Conservation (phyloP, 1,140 invertebrate species). For the Armadillidium nasatum region DNA sequence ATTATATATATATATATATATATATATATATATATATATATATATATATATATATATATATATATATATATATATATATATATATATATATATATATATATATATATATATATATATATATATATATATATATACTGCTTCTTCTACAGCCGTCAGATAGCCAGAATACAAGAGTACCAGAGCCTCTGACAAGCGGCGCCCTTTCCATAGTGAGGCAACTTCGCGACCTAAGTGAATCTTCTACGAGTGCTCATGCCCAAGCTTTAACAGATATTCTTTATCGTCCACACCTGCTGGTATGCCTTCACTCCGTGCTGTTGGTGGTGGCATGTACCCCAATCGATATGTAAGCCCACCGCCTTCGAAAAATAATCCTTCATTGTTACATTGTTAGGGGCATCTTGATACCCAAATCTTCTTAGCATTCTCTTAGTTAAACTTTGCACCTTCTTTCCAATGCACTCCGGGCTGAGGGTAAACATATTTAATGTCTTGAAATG, state of each 20-base stretch:
- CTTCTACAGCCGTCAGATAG: not conserved
- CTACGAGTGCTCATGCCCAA: conserved; percentile 13
- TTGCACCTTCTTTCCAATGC: not conserved
- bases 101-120: too few relatives aligned
- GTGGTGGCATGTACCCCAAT: conserved; percentile 8
- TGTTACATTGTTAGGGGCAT: too few relatives aligned
- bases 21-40: too few relatives aligned
- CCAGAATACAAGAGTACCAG: not conserved
- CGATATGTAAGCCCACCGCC: conserved; percentile 1
- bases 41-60: too few relatives aligned
- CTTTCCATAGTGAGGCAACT: not conserved
- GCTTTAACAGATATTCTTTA: conserved; percentile 22
- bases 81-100: too few relatives aligned
- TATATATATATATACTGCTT: too few relatives aligned
- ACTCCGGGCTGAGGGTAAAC: not conserved
- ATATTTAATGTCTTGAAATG: not conserved
- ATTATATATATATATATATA: too few relatives aligned
- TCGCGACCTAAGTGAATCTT: conserved; percentile 21
- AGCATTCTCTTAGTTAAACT: too few relatives aligned
- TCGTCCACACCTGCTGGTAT: conserved; percentile 30
- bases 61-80: too few relatives aligned
- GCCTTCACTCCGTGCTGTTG: conserved; percentile 5
- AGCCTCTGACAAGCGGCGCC: not conserved
- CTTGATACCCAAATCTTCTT: too few relatives aligned
- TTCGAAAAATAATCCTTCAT: not conserved